phyloP scores from a whole-genome alignment of 1,140 invertebrate genomes.

The Drosophila quadrilineata region DNA sequence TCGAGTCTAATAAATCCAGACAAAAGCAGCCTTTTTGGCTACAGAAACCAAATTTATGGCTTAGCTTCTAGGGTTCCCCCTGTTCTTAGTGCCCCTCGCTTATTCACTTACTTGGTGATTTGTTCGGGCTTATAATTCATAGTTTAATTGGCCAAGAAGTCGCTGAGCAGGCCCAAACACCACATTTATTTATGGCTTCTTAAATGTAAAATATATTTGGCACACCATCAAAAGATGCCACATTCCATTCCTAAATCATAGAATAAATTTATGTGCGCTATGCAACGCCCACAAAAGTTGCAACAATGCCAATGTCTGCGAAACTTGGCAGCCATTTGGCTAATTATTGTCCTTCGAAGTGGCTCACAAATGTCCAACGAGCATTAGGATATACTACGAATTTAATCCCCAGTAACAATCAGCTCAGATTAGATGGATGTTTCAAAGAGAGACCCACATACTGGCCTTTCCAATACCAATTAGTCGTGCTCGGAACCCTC shows the following conservation, averaged over 20 bases:
- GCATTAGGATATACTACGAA: no score
- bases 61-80: conserved; percentile 24
- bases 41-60: conserved; percentile 70
- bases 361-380: conserved; percentile 8
- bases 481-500: conserved; percentile 56
- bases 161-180: conserved; percentile 21
- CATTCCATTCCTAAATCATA: conserved; percentile 50
- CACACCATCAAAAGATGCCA: conserved; percentile 61
- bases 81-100: not conserved
- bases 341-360: conserved; percentile 45
- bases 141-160: conserved; percentile 71
- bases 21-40: conserved; percentile 70
- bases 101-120: conserved; percentile 51
- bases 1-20: conserved; percentile 61
- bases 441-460: conserved; percentile 22
- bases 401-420: conserved; percentile 17
- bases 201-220: conserved; percentile 77
- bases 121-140: conserved; percentile 73
- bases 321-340: conserved; percentile 66
- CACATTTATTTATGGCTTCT: conserved; percentile 66
- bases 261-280: conserved; percentile 40
- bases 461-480: conserved; percentile 64
- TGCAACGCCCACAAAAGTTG: conserved; percentile 20
- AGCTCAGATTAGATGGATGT: conserved; percentile 2
- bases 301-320: conserved; percentile 21